Base-by-base conservation (phyloP, 2,888 invertebrate species). In the Cephus sareptanus region DNA sequence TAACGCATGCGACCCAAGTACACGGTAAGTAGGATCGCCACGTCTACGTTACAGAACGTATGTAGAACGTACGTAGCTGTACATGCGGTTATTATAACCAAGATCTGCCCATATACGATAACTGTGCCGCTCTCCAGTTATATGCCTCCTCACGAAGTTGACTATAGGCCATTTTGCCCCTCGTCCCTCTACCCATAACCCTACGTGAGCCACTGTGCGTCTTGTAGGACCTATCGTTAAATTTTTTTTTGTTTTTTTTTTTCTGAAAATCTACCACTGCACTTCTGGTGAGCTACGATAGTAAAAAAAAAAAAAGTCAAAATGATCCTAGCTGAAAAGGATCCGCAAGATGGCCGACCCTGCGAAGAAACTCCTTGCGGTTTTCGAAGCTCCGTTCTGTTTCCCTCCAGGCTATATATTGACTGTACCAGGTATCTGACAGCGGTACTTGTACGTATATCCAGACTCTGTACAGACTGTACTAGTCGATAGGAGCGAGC, bases 81-180 rank as follows among this genome's bases (percentile, higher is more conserved):
- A 85, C 82, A 84, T 79, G 82, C 81, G 79, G 81, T 87, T 87
- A 84, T 86, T 87, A 87, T 82, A 82, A 88, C 83, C 83, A 80
- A 86, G 85, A 85, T 87, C 84, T 83, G 81, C 81, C 85, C 85
- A 83, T 87, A 82, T 85, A 85, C 80, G 85, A 87, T 86, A 87
- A 87, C 87, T 87, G 87, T 87, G 87, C 84, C 87, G 84, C 77
- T 87, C 85, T 87, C 85, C 87, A 84, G 84, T 84, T 86, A 84
- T 56, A 23, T 82, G 79, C 80, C 81, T 79, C 80, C 78, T 56
- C 56, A 56, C 23, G 56, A 56, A 15, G 56, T 56, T 56, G 23
- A 56, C 56, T 56, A 56, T 56, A 23, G 9, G 23, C 56, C 56
- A 56, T 9, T 56, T 15, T 69, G 71, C 73, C 56, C 76, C 69